These are phyloP conservation scores for Helleia helle DNA, from an alignment of 2,888 invertebrate genomes.

Conservation along the genomic window DNA sequence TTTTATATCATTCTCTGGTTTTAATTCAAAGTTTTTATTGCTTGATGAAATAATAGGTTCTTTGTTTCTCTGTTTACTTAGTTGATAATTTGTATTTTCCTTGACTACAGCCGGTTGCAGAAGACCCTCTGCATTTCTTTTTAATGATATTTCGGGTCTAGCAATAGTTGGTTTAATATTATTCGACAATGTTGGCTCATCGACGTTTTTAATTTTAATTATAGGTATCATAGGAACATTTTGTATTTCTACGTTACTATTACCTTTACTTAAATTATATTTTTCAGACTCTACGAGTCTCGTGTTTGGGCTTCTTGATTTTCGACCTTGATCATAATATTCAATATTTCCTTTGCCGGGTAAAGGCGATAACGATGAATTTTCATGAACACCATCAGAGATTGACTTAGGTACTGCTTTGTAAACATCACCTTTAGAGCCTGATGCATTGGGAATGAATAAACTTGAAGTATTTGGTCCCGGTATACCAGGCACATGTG, in stretches of 20 bases:
- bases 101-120: constrained; percentile 45
- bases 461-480: constrained; percentile 80
- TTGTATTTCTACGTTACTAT: constrained; percentile 33
- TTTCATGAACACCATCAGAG: constrained; percentile 34
- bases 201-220: constrained; percentile 55
- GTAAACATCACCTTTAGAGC: constrained; percentile 25
- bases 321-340: constrained; percentile 40
- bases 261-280: constrained; percentile 33
- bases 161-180: constrained; percentile 29
- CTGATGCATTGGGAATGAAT: constrained; percentile 35
- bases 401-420: constrained; percentile 30
- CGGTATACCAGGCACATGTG: constrained; percentile 91
- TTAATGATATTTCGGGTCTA: constrained; percentile 42
- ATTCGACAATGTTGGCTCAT: constrained; percentile 43
- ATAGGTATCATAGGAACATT: constrained; percentile 42
- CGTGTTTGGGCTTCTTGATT: constrained; percentile 32
- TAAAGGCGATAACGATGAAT: constrained; percentile 28
- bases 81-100: constrained; percentile 39
- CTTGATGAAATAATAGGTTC: constrained; percentile 29
- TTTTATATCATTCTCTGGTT: constrained; percentile 47
- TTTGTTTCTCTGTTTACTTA: constrained; percentile 38
- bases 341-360: constrained; percentile 28
- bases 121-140: constrained; percentile 47
- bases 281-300: constrained; percentile 33
- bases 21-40: constrained; percentile 35